These are phyloP conservation scores for Drosophila planitibia DNA, from an alignment of 2,888 invertebrate species.

Conservation along the genomic window DNA sequence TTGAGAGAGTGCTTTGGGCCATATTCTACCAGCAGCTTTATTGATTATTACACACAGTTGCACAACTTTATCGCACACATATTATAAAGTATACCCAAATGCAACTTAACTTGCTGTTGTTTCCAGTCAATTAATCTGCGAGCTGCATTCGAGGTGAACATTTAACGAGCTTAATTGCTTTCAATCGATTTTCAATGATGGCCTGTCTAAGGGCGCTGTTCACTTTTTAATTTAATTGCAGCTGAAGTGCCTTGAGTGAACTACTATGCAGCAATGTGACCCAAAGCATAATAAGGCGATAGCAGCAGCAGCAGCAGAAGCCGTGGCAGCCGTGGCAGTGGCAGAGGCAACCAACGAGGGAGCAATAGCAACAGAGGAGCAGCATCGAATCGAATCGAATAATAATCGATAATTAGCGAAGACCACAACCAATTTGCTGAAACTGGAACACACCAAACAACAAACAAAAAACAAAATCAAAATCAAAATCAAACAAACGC, in stretches of 20 bases:
- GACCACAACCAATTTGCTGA: slow-evolving; percentile 27
- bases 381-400: slow-evolving; percentile 27
- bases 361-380: slow-evolving; percentile 28
- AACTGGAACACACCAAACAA: slow-evolving; percentile 5
- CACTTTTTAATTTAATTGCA: slow-evolving; percentile 35
- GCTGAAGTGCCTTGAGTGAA: slow-evolving; percentile 46
- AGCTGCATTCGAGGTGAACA: background rate
- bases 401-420: slow-evolving; percentile 9
- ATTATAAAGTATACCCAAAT: background rate
- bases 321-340: slow-evolving; percentile 8
- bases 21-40: background rate
- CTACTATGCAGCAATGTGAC: slow-evolving; percentile 52
- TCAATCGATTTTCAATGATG: slow-evolving; percentile 39
- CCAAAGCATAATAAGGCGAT: slow-evolving; percentile 19
- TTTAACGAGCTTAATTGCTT: slow-evolving; percentile 20
- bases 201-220: background rate
- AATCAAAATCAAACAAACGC: slow-evolving; percentile 11
- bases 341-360: slow-evolving; percentile 15
- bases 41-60: background rate
- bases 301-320: slow-evolving; percentile 20
- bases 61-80: background rate
- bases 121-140: background rate
- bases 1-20: background rate
- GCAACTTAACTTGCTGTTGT: background rate
- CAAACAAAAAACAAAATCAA: background rate